Evolutionary conservation across 92 coral and sea anemone genomes (phyloP).

Genomic region (Nematostella vectensis): DNA sequence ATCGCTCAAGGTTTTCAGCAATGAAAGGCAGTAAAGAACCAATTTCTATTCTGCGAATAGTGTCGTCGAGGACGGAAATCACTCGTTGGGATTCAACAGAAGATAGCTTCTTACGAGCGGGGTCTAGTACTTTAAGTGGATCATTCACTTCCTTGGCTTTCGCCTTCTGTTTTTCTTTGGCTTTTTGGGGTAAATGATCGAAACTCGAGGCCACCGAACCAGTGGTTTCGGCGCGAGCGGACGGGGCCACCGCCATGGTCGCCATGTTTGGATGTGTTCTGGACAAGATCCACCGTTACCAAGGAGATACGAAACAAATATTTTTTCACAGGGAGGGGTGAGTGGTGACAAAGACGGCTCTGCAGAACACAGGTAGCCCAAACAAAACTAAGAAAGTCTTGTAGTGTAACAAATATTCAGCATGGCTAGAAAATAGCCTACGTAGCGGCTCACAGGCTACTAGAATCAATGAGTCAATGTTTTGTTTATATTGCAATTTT

Average conservation of each 20-base stretch:
- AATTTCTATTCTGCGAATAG: slow-evolving; percentile 73
- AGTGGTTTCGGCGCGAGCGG: slow-evolving; percentile 73
- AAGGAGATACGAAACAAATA: no score
- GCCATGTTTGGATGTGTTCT: slow-evolving; percentile 13
- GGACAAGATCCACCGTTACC: no score
- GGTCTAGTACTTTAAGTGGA: slow-evolving; percentile 92
- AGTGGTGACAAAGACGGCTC: no score
- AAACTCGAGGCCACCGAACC: slow-evolving; percentile 91
- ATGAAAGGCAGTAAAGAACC: slow-evolving; percentile 79
- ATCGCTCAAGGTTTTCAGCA: slow-evolving; percentile 71
- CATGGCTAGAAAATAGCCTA: no score
- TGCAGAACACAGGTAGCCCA: no score
- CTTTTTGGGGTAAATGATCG: slow-evolving; percentile 55
- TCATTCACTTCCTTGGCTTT: slow-evolving; percentile 67
- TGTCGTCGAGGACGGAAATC: slow-evolving; percentile 80
- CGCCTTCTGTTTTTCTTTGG: slow-evolving; percentile 53
- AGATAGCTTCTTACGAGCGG: slow-evolving; percentile 86
- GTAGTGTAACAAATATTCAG: no score
- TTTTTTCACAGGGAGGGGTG: no score
- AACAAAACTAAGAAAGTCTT: no score
- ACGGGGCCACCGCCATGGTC: slow-evolving; percentile 66
- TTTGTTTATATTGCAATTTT: no score
- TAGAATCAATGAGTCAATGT: no score
- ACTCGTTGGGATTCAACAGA: slow-evolving; percentile 97
- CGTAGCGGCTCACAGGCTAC: no score